A percentile compares a stretch with the other conserved stretches of the same genome.
phyloP scores from a whole-genome alignment of 2,888 invertebrate genomes.

The Ctena decussata region DNA sequence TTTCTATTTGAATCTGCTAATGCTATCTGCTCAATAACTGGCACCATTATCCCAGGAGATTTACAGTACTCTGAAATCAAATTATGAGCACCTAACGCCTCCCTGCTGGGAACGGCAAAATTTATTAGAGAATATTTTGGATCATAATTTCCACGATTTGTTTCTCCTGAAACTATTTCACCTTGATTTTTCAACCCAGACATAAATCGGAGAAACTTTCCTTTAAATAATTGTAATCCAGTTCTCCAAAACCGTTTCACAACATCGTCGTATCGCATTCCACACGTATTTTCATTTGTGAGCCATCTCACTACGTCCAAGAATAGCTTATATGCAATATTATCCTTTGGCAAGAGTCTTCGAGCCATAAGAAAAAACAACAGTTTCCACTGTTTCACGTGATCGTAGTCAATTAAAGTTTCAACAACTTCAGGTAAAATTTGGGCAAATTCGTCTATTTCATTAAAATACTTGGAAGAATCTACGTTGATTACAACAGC shows the following conservation, averaged over 20 bases:
- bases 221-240: slow-evolving; percentile 48
- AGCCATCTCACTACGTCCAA: slow-evolving; percentile 44
- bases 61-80: neutral
- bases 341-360: slow-evolving; percentile 29
- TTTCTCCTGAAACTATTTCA: neutral
- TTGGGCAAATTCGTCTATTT: too few species aligned
- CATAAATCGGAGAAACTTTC: slow-evolving; percentile 54
- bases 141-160: slow-evolving; percentile 2
- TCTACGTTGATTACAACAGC: too few species aligned
- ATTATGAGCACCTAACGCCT: neutral
- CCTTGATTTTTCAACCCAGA: slow-evolving; percentile 40
- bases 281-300: slow-evolving; percentile 9
- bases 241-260: slow-evolving; percentile 55
- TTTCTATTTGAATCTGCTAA: neutral
- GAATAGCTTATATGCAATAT: slow-evolving; percentile 42
- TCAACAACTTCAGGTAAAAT: neutral
- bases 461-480: too few species aligned
- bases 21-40: neutral
- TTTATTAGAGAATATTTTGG: slow-evolving; percentile 41
- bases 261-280: slow-evolving; percentile 37
- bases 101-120: slow-evolving; percentile 57
- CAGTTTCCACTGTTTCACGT: neutral
- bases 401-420: neutral
- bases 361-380: slow-evolving; percentile 6
- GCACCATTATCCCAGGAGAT: neutral